Conservation (phyloP, 2,113 vertebrate genomes). For the Hydropotes inermis region DNA sequence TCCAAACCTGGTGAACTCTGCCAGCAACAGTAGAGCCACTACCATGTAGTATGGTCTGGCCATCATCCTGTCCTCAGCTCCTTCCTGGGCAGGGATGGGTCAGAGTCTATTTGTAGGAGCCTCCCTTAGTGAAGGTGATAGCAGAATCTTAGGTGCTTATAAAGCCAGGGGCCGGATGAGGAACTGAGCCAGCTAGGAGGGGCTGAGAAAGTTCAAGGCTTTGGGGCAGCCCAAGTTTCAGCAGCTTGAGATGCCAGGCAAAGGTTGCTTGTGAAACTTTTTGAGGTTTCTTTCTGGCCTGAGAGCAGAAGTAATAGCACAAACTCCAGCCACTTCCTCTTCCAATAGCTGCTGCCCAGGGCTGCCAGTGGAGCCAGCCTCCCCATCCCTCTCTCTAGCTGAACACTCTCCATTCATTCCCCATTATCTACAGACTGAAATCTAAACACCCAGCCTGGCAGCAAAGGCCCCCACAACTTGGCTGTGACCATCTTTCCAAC, state of each 20-base stretch:
- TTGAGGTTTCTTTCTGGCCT: constrained; percentile 11
- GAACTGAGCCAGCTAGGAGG: not conserved
- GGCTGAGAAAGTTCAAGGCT: not conserved
- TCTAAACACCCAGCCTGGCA: not conserved
- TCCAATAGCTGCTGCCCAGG: not conserved
- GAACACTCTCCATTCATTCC: not conserved
- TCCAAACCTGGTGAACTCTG: not conserved
- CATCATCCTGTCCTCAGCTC: not conserved
- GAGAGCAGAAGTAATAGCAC: not conserved
- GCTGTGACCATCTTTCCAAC: not conserved
- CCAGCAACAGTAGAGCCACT: not conserved
- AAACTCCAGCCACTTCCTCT: not conserved
- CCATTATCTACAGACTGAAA: not conserved
- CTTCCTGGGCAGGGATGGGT: not conserved
- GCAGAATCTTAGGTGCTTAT: not conserved
- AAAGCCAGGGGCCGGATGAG: not conserved
- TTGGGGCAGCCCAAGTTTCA: not conserved
- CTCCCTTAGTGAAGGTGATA: not conserved
- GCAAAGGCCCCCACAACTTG: not conserved
- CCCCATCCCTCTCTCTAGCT: not conserved
- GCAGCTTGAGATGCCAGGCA: not conserved
- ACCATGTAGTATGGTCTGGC: not conserved
- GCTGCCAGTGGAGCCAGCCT: not conserved
- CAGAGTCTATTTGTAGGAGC: not conserved
- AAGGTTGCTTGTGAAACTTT: not conserved